phyloP scores from a whole-genome alignment of 2,797 vertebrate genomes.

The Distichodus sexfasciatus region DNA sequence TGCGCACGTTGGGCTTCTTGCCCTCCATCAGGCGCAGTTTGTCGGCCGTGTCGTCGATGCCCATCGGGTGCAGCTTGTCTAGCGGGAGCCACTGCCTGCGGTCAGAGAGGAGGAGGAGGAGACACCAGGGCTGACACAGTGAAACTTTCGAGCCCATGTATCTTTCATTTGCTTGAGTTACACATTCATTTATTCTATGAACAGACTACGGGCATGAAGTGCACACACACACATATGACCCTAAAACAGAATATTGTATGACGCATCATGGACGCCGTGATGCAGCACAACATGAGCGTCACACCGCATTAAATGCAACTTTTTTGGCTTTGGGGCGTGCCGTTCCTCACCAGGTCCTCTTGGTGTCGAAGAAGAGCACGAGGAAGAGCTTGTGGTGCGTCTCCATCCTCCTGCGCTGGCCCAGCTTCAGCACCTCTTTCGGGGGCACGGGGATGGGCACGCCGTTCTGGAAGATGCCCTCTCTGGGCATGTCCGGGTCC shows the following conservation, averaged over 20 bases:
- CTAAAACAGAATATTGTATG: too few species aligned
- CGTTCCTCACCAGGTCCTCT: slow-evolving; percentile 96
- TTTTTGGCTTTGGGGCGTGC: too few species aligned
- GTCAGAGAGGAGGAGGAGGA: background rate
- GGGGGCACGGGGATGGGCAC: slow-evolving; percentile 97
- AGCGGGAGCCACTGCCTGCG: slow-evolving; percentile 95
- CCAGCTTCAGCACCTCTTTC: slow-evolving; percentile 90
- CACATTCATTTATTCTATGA: too few species aligned
- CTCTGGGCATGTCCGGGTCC: slow-evolving; percentile 94
- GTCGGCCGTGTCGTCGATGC: slow-evolving; percentile 92
- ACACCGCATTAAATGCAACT: too few species aligned
- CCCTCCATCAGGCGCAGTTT: slow-evolving; percentile 95
- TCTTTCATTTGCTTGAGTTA: too few species aligned
- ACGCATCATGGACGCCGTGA: too few species aligned
- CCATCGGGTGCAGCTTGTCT: slow-evolving; percentile 89
- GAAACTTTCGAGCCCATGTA: too few species aligned
- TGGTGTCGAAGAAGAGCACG: slow-evolving; percentile 98
- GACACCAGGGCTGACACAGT: background rate
- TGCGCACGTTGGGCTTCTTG: slow-evolving; percentile 94
- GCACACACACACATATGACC: too few species aligned
- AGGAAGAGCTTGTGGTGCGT: slow-evolving; percentile 91
- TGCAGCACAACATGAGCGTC: too few species aligned
- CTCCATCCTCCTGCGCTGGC: slow-evolving; percentile 83
- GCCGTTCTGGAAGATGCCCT: slow-evolving; percentile 96
- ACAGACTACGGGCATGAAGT: too few species aligned